Evolutionary conservation across 2,797 vertebrate species (phyloP).

Genomic region (Cyclopterus lumpus): DNA sequence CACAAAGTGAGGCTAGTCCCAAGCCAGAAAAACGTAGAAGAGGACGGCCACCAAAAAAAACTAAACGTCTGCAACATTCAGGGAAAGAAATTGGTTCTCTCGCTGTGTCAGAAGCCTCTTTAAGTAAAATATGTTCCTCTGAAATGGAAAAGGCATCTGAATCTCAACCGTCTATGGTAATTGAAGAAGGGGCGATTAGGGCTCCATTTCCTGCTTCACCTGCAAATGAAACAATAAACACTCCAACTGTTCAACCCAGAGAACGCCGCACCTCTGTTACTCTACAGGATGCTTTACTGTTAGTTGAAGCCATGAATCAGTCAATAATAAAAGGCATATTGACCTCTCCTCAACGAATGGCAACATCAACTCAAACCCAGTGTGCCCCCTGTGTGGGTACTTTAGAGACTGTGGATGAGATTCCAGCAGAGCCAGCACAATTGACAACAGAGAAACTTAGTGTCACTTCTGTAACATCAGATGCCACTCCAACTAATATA

Average conservation of each 20-base stretch:
- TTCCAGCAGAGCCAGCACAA: background rate
- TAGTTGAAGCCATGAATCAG: slow-evolving; percentile 76
- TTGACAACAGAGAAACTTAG: background rate
- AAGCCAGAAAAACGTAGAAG: slow-evolving; percentile 22
- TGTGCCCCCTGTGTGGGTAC: background rate
- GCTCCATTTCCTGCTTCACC: background rate
- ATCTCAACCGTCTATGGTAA: background rate
- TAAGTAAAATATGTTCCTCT: slow-evolving; percentile 6
- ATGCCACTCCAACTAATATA: background rate
- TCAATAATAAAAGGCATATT: slow-evolving; percentile 1
- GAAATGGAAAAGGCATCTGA: background rate
- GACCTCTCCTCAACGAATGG: background rate
- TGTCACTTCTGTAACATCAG: background rate
- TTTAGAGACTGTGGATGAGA: slow-evolving; percentile 6
- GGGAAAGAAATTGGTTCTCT: slow-evolving; percentile 12
- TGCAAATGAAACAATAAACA: background rate
- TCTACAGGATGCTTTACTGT: slow-evolving; percentile 75
- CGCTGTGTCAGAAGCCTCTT: background rate
- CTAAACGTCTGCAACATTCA: background rate
- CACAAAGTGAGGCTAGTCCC: background rate
- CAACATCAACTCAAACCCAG: background rate
- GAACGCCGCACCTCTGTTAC: slow-evolving; percentile 38
- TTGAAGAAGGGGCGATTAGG: background rate
- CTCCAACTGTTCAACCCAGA: slow-evolving; percentile 5
- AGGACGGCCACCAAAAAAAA: slow-evolving; percentile 55